These are phyloP conservation scores for Laspeyria flexula DNA, from an alignment of 2,888 invertebrate species.

Conservation along the genomic window DNA sequence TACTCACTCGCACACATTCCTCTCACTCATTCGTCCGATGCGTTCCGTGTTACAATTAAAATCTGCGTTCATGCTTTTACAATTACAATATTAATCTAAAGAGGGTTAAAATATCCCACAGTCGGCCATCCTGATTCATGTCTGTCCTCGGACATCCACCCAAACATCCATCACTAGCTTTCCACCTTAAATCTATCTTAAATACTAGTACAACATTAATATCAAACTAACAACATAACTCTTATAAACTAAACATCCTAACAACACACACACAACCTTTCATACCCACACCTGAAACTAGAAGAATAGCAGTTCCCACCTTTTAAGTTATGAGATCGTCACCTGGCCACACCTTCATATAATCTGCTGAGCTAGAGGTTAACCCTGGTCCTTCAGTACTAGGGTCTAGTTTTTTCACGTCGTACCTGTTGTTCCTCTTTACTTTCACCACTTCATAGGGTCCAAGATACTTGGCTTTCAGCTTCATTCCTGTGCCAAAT, in stretches of 20 bases:
- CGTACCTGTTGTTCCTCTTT: not conserved
- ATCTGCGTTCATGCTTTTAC: too few relatives aligned
- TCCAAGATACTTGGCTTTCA: not conserved
- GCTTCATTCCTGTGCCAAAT: not conserved
- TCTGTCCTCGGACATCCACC: not conserved
- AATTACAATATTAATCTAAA: too few relatives aligned
- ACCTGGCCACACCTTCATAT: not conserved
- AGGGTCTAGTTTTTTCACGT: not conserved
- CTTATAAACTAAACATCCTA: not conserved
- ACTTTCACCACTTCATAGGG: not conserved
- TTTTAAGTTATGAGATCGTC: not conserved
- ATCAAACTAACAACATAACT: not conserved
- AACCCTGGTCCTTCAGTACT: not conserved
- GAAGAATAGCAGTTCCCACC: not conserved
- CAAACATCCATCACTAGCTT: not conserved
- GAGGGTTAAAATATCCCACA: too few relatives aligned
- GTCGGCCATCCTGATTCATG: not conserved
- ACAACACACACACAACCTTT: not conserved
- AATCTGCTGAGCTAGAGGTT: not conserved
- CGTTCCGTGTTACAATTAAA: too few relatives aligned
- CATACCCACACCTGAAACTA: too few relatives aligned
- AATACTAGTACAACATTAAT: not conserved
- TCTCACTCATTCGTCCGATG: too few relatives aligned
- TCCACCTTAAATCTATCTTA: not conserved
- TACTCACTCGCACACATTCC: too few relatives aligned